These are phyloP conservation scores for Mechanitis mazaeus DNA, from an alignment of 2,888 invertebrate genomes.

Conservation along the genomic window DNA sequence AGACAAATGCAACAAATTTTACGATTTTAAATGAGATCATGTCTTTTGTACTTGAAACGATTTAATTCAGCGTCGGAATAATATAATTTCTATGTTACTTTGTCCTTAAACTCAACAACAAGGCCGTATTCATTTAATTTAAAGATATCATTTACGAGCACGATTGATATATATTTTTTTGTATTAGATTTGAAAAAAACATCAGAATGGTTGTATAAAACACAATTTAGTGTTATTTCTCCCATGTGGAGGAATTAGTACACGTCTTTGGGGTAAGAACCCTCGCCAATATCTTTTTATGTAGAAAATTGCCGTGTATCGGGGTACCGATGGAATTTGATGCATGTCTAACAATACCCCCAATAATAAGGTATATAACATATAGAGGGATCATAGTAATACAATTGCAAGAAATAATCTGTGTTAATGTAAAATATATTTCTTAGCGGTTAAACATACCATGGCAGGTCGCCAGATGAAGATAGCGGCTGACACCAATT, in stretches of 20 bases:
- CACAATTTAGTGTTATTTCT: slow-evolving; percentile 69
- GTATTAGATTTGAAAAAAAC: slow-evolving; percentile 46
- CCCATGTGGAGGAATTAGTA: slow-evolving; percentile 67
- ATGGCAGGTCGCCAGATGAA: slow-evolving; percentile 6
- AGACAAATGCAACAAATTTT: slow-evolving; percentile 33
- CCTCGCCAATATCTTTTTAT: slow-evolving; percentile 28
- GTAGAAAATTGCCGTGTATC: slow-evolving; percentile 8
- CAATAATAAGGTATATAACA: background rate
- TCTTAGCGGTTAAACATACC: background rate
- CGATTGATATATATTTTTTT: background rate
- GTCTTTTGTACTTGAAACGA: slow-evolving; percentile 23
- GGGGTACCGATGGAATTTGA: slow-evolving; percentile 8
- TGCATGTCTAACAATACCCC: slow-evolving; percentile 4
- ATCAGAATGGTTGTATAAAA: slow-evolving; percentile 37
- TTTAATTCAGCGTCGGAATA: slow-evolving; percentile 2
- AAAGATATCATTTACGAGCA: slow-evolving; percentile 1
- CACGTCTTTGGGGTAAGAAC: slow-evolving; percentile 38
- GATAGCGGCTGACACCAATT: slow-evolving; percentile 7
- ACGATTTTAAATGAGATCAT: slow-evolving; percentile 26
- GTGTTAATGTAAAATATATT: slow-evolving; percentile 1
- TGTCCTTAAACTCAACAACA: slow-evolving; percentile 29
- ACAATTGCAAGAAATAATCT: background rate
- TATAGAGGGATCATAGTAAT: background rate
- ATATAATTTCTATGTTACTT: slow-evolving; percentile 34
- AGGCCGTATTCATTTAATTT: slow-evolving; percentile 39